phyloP scores from a whole-genome alignment of 2,888 invertebrate species.

The Cataglyphis rosenhaueri region DNA sequence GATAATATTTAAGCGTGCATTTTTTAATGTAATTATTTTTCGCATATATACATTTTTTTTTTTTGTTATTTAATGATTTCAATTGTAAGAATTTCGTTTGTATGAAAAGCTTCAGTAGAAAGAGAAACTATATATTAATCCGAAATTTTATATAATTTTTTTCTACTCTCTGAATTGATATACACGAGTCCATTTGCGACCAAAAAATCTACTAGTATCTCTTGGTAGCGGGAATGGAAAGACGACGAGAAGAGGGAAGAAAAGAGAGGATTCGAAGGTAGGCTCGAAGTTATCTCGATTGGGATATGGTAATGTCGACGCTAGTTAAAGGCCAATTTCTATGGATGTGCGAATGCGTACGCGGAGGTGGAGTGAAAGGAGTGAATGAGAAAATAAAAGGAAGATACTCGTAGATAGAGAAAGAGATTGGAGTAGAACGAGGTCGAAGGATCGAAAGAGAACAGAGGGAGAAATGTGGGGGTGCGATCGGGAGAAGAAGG shows the following conservation, averaged over 20 bases:
- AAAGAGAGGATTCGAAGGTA: constrained; percentile 33
- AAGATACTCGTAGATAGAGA: constrained; percentile 3
- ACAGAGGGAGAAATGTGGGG: constrained; percentile 12
- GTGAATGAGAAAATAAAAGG: constrained; percentile 50
- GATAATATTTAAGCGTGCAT: not conserved
- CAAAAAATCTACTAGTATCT: constrained; percentile 59
- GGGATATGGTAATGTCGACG: constrained; percentile 71
- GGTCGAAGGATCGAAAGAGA: constrained; percentile 32
- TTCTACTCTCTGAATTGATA: constrained; percentile 3
- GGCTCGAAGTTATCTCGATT: constrained; percentile 74
- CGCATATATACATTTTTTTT: constrained; percentile 9
- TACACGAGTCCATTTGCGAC: constrained; percentile 53
- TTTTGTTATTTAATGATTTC: not conserved
- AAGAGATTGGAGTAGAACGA: not conserved
- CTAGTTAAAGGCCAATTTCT: constrained; percentile 71
- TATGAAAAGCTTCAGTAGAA: not conserved
- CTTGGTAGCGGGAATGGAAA: not conserved
- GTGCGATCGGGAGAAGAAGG: constrained; percentile 64
- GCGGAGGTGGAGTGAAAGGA: constrained; percentile 47
- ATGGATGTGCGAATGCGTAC: constrained; percentile 70
- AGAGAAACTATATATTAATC: not conserved
- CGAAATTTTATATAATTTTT: constrained; percentile 20
- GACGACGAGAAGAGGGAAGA: not conserved
- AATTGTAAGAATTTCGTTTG: not conserved
- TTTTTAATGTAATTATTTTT: not conserved